Percentiles rank a stretch among this genome's conserved stretches.
These are phyloP conservation scores for Scleropages formosus DNA, from an alignment of 2,797 vertebrate species.

Conservation along the genomic window DNA sequence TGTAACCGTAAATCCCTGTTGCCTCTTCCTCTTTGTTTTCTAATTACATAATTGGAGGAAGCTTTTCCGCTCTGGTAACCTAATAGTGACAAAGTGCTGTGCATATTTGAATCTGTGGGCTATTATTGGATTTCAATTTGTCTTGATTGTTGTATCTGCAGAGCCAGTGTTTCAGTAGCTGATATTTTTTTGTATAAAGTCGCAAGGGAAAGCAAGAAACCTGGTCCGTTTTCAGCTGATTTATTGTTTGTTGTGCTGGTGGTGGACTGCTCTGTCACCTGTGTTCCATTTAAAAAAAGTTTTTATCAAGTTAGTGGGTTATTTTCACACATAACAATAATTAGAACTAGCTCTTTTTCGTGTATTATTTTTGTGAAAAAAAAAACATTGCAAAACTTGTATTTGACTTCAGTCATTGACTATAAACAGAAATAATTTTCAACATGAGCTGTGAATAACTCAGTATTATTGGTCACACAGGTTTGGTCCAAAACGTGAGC, in stretches of 20 bases:
- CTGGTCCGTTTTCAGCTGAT: not conserved
- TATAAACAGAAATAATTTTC: no score
- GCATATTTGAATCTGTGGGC: slow-evolving; percentile 19
- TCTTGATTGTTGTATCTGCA: slow-evolving; percentile 19
- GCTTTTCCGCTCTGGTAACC: not conserved
- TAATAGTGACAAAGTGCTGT: slow-evolving; percentile 50
- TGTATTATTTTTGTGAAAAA: not conserved
- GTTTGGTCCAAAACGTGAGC: no score
- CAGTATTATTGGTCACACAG: no score
- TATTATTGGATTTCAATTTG: slow-evolving; percentile 27
- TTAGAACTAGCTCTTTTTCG: no score
- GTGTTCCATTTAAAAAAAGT: not conserved
- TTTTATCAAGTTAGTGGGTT: not conserved
- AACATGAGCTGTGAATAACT: no score
- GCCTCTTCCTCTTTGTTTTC: not conserved
- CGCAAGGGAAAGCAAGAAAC: slow-evolving; percentile 10
- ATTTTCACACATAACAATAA: not conserved
- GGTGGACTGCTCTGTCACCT: not conserved
- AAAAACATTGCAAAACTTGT: not conserved
- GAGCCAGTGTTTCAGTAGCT: not conserved
- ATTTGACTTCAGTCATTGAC: no score
- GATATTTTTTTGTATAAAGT: slow-evolving; percentile 20
- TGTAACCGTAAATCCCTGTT: not conserved
- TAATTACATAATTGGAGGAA: slow-evolving; percentile 19
- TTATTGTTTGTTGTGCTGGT: not conserved